Evolutionary conservation across 23 tunicate genomes (phyloP), one percentile per base, ranked within the genome.

Genomic region (Clavelina lepadiformis): DNA sequence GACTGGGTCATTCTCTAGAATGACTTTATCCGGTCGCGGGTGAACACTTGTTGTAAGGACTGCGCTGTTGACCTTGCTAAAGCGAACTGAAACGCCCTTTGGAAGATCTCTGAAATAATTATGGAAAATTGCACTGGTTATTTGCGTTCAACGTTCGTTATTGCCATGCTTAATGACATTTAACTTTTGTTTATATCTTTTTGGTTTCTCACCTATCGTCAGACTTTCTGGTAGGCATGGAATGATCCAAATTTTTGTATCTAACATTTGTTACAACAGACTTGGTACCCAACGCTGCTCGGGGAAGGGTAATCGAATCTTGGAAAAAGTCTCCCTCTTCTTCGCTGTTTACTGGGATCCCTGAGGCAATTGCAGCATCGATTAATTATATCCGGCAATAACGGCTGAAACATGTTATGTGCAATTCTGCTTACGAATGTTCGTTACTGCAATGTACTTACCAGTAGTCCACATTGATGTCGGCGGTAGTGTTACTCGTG

Each of bases 261-360:
- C 95, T 38, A 31, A 86, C 95, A 56, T 86, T 82, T 31, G 83
- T 78, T 56, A 86, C 95, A 2, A 77, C 80, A 11, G 85, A 65
- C 34, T 68, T 65, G 25, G 56, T 58, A 8, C 85, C 80, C 20
- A 86, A 52, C 46, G 84, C 85, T 1, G 63, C 51, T 0, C 70
- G 56, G 2, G 95, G 95, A 23, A 86, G 46, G 54, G 49, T 65
- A 3, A 86, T 86, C 33, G 58, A 45, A 49, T 86, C 95, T 1
- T 65, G 72, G n/a, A 78, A 38, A 45, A 63, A 68, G 23, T 45
- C 69, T 28, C 21, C 33, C 1, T 60, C 53, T 20, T 58, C 69
- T 6, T 58, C 45, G 5, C 35, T 57, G 18, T 20, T 22, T 28
- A 60, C 51, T 31, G 73, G n/a, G 59, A 31, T 60, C n/a, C n/a